Evolutionary conservation across 2,113 vertebrate species (phyloP), one percentile per base, ranked within the genome.

Genomic region (Thamnophis sirtalis): DNA sequence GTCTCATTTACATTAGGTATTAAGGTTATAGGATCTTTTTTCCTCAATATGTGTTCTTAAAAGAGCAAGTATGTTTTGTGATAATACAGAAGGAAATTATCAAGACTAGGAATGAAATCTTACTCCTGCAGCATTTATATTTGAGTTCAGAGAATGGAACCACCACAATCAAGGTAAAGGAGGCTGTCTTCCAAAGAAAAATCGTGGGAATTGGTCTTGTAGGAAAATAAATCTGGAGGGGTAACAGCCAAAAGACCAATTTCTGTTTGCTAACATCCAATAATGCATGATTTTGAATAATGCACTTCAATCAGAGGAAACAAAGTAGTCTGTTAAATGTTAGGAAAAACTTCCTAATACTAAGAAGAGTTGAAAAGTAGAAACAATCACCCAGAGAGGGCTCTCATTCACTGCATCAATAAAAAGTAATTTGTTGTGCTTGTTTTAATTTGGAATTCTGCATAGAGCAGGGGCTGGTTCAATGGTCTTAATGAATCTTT

Each of bases 1-100:
- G 28, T 63, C 58, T 54, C 38, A 53, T n/a, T 84, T 60, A 54
- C n/a, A 90, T 0, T 95, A 88, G 86, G 89, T 92, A 84, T 91
- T 10, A 86, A 10, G 86, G 85, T 89, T 48, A 49, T 80, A 50
- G 63, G 93, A 50, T 48, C 3, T 28, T 22, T 60, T 28, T 86
- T 86, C 43, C 58, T 87, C 68, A 43, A 10, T 73, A 22, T 19
- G 13, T 68, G 50, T 43, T 49, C 48, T 58, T 63, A 33, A 26
- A 4, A 53, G 13, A 73, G n/a, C 68, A 38, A 1, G 4, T 60
- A 49, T 51, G 17, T 3, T 24, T 63, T 85, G 55, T 86, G 63
- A 7, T 13, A 86, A 55, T 24, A 17, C 60, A 50, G 54, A 15
- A 90, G 48, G 28, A 73, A 89, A 19, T 90, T 4, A 21, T 80